A percentile compares a stretch with the other conserved stretches of the same genome.
phyloP scores from a whole-genome alignment of 2,797 vertebrate species.

The Allobates femoralis region DNA sequence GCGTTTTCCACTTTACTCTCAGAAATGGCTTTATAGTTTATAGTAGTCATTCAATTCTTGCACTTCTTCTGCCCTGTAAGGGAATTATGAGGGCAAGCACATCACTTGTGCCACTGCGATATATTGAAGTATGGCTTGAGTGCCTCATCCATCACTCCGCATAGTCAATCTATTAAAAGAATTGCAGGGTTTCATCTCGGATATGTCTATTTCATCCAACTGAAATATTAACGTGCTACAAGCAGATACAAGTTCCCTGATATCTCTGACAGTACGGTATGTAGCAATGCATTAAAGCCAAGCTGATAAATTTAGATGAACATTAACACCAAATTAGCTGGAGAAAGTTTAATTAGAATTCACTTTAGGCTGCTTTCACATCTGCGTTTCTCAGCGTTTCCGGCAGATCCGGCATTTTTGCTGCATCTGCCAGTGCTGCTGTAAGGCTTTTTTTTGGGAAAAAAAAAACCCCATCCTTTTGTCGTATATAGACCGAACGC shows the following conservation, averaged over 20 bases:
- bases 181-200: slow-evolving; percentile 30
- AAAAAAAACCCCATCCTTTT: too few species aligned
- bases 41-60: background rate
- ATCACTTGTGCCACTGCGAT: background rate
- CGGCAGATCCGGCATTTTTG: too few species aligned
- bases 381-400: too few species aligned
- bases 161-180: slow-evolving; percentile 34
- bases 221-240: slow-evolving; percentile 31
- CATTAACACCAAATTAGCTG: too few species aligned
- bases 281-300: background rate
- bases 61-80: background rate
- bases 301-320: background rate
- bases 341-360: background rate
- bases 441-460: too few species aligned
- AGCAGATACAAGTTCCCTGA: slow-evolving; percentile 2
- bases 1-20: background rate
- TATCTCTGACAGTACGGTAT: slow-evolving; percentile 1
- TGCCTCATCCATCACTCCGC: slow-evolving; percentile 30
- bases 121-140: slow-evolving; percentile 13
- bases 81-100: background rate
- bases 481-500: too few species aligned
- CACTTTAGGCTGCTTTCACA: background rate
- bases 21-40: background rate
- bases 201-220: slow-evolving; percentile 10
- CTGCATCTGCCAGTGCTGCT: too few species aligned